Percentiles rank a stretch among this genome's conserved stretches.
Evolutionary conservation across 2,888 invertebrate species (phyloP).

Genomic region (Ochropleura plecta): DNA sequence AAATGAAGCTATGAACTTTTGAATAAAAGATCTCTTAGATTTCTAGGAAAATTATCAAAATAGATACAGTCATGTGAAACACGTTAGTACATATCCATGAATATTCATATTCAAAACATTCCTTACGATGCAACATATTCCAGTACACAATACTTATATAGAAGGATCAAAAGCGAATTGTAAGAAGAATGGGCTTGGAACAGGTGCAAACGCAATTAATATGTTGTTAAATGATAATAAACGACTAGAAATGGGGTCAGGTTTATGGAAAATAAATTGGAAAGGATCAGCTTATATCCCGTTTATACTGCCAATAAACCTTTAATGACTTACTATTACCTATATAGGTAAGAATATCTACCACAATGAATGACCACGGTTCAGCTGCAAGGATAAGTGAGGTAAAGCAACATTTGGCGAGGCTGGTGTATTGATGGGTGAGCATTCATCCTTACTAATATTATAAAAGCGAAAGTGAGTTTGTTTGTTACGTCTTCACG

Average conservation of each 20-base stretch:
- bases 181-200: background rate
- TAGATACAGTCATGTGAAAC: too few relatives aligned
- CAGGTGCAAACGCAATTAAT: slow-evolving; percentile 29
- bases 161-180: background rate
- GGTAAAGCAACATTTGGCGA: background rate
- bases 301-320: slow-evolving; percentile 23
- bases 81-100: background rate
- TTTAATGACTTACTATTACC: slow-evolving; percentile 3
- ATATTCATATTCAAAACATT: background rate
- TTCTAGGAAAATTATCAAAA: too few relatives aligned
- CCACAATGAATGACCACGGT: background rate
- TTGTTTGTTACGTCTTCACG: too few relatives aligned
- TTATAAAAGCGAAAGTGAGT: too few relatives aligned
- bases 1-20: too few relatives aligned
- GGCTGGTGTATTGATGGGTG: background rate
- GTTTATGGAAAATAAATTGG: slow-evolving; percentile 27
- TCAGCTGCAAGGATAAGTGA: background rate
- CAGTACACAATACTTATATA: background rate
- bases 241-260: slow-evolving; percentile 12
- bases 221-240: slow-evolving; percentile 12
- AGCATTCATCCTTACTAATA: too few relatives aligned
- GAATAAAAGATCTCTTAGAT: too few relatives aligned
- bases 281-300: slow-evolving; percentile 7
- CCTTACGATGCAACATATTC: background rate
- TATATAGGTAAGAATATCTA: background rate